These are phyloP conservation scores for Typhlomys cinereus DNA, from an alignment of 2,113 vertebrate genomes.

Conservation along the genomic window DNA sequence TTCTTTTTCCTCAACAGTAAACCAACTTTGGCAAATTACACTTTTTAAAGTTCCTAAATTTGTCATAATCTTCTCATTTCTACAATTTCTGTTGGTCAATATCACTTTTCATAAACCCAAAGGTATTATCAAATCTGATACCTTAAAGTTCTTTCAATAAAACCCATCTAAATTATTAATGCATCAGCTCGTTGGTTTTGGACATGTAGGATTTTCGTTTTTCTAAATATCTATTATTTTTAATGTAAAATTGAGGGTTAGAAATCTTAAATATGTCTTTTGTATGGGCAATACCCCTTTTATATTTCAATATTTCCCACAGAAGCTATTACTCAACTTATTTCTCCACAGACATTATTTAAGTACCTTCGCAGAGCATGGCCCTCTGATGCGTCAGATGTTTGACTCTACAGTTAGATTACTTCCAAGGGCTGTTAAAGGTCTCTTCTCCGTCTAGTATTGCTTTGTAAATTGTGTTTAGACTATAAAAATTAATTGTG, in stretches of 20 bases:
- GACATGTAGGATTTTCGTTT: neutral
- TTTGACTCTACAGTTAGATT: neutral
- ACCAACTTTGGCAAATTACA: neutral
- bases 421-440: neutral
- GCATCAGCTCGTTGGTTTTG: neutral
- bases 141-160: neutral
- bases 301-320: too few relatives aligned
- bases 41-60: conserved; percentile 1
- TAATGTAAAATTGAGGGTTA: neutral
- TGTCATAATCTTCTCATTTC: neutral
- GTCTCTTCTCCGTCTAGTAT: neutral
- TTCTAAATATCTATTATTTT: too few relatives aligned
- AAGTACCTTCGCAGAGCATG: neutral
- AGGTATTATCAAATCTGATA: neutral
- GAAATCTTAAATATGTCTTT: neutral
- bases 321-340: too few relatives aligned
- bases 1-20: neutral
- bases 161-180: neutral
- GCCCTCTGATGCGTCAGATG: neutral
- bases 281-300: neutral
- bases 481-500: too few relatives aligned
- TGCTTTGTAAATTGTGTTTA: too few relatives aligned
- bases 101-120: neutral
- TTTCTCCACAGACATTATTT: neutral
- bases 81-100: neutral